phyloP scores from a whole-genome alignment of 2,113 vertebrate species.

The Serilophus lunatus region DNA sequence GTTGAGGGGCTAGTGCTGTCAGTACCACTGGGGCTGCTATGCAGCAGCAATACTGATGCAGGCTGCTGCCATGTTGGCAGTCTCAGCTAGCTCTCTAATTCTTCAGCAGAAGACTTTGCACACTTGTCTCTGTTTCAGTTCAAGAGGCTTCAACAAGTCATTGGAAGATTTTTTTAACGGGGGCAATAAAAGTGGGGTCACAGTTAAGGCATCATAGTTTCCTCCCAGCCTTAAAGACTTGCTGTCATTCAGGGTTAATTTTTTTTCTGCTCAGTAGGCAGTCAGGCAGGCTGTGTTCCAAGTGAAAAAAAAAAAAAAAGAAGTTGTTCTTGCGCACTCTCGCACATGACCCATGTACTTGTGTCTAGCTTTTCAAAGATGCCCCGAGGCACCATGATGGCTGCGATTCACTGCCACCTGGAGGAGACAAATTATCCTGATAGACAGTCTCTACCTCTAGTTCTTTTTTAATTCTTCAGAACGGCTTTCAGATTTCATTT shows the following conservation, averaged over 20 bases:
- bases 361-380: neutral
- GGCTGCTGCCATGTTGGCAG: accelerated
- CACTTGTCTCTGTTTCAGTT: neutral
- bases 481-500: neutral
- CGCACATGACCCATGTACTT: neutral
- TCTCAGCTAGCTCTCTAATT: accelerated
- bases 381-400: accelerated
- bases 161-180: neutral
- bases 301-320: neutral
- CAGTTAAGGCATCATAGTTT: neutral
- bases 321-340: neutral
- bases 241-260: neutral
- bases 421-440: neutral
- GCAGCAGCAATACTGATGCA: neutral
- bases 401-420: neutral
- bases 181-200: neutral
- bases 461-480: neutral
- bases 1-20: neutral
- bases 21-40: neutral
- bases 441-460: neutral
- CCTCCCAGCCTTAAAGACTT: neutral
- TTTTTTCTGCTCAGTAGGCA: neutral
- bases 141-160: neutral
- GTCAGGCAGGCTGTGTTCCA: neutral
- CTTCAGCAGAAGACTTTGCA: neutral